Conservation (phyloP, 2,797 vertebrate species). For the Brachyrhaphis roseni region DNA sequence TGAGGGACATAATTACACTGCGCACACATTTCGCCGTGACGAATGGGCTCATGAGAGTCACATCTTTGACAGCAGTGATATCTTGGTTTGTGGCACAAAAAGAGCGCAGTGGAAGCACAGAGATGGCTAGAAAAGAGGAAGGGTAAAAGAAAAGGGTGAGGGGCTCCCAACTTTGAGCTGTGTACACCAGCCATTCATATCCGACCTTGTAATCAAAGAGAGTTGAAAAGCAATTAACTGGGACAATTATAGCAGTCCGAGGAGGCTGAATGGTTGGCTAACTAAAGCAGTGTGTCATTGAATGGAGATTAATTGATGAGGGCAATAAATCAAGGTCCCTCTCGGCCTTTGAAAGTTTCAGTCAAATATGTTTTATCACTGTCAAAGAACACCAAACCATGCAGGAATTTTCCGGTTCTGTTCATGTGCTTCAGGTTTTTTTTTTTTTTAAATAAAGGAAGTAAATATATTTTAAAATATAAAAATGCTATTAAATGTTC, state of each 20-base stretch:
- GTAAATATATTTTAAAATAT: conserved; percentile 13
- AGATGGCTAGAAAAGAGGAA: conserved; percentile 32
- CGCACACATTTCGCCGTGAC: conserved; percentile 70
- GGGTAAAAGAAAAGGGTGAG: conserved; percentile 31
- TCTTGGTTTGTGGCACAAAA: conserved; percentile 18
- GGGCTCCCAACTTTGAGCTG: conserved; percentile 64
- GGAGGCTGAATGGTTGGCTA: conserved; percentile 85
- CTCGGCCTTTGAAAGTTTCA: conserved; percentile 82
- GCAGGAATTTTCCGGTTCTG: conserved; percentile 50
- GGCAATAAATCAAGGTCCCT: conserved; percentile 85
- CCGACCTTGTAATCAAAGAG: conserved; percentile 88
- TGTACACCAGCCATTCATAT: conserved; percentile 75
- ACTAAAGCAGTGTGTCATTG: conserved; percentile 88
- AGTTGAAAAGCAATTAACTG: conserved; percentile 89
- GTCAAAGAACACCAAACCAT: conserved; percentile 37
- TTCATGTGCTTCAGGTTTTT: conserved; percentile 32
- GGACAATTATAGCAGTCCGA: conserved; percentile 86
- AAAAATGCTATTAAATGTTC: neutral
- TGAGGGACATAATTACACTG: conserved; percentile 38
- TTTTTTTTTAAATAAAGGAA: neutral
- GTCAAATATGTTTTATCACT: conserved; percentile 62
- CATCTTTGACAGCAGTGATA: conserved; percentile 72
- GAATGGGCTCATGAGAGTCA: conserved; percentile 82
- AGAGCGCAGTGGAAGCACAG: conserved; percentile 6
- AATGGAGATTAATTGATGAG: conserved; percentile 86